Percentiles rank a stretch among this genome's conserved stretches.
Evolutionary conservation across 2,888 invertebrate genomes (phyloP).

Genomic region (Byasa hedistus): DNA sequence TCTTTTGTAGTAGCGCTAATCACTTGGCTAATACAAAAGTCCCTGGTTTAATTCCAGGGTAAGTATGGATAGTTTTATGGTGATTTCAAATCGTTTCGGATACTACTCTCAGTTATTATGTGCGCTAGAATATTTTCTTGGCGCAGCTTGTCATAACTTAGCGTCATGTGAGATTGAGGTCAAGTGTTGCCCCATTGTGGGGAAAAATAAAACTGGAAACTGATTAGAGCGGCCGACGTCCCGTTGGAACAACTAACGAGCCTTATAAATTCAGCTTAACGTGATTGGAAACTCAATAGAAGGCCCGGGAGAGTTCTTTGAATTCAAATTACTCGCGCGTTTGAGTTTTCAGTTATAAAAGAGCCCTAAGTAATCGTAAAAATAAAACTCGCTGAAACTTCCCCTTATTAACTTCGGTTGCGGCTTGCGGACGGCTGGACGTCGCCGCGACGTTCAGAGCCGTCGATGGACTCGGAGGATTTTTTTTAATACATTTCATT

Average conservation of each 20-base stretch:
- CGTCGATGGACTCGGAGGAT: background rate
- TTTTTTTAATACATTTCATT: background rate
- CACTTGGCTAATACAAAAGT: too few relatives aligned
- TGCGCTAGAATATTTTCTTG: too few relatives aligned
- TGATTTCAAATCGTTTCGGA: too few relatives aligned
- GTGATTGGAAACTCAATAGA: slow-evolving; percentile 21
- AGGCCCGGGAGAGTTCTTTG: slow-evolving; percentile 3
- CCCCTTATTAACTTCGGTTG: slow-evolving; percentile 6
- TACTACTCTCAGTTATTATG: too few relatives aligned
- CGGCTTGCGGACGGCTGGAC: background rate
- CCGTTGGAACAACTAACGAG: slow-evolving; percentile 17
- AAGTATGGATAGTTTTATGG: too few relatives aligned
- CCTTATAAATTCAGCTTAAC: slow-evolving; percentile 21
- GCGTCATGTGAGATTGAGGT: background rate
- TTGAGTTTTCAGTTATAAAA: slow-evolving; percentile 7
- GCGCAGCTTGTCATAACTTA: too few relatives aligned
- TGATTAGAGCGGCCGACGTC: slow-evolving; percentile 8
- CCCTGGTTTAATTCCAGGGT: too few relatives aligned
- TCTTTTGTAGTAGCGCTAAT: too few relatives aligned
- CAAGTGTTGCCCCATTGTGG: background rate
- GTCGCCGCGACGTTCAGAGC: background rate
- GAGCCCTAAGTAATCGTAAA: slow-evolving; percentile 5
- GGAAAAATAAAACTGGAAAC: slow-evolving; percentile 5
- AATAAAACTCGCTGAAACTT: background rate
- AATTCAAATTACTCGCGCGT: slow-evolving; percentile 21